Percentiles rank a stretch among this genome's conserved stretches.
phyloP scores from a whole-genome alignment of 2,797 vertebrate genomes.

The Onychomys torridus region DNA sequence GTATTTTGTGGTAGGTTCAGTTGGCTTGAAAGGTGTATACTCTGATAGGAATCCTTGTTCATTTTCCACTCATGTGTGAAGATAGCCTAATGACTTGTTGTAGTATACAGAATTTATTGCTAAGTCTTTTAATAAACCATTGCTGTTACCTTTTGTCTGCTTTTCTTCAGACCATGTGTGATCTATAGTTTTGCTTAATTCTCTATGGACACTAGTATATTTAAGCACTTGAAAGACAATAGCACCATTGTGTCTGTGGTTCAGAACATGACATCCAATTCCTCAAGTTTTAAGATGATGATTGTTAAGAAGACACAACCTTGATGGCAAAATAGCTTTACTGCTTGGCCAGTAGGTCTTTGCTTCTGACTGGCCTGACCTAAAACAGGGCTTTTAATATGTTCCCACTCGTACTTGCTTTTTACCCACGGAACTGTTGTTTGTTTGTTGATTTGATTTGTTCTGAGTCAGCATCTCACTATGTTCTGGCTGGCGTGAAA shows the following conservation, averaged over 20 bases:
- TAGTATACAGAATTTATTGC: background rate
- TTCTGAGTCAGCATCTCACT: background rate
- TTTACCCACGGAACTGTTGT: background rate
- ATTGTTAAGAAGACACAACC: slow-evolving; percentile 51
- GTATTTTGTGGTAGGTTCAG: slow-evolving; percentile 23
- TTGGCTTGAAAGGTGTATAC: background rate
- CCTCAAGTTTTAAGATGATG: slow-evolving; percentile 60
- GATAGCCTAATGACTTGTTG: background rate
- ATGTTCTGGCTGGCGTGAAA: background rate
- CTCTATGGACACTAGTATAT: background rate
- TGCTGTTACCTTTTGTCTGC: slow-evolving; percentile 28
- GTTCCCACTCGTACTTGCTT: background rate
- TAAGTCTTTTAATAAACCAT: slow-evolving; percentile 42
- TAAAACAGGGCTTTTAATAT: background rate
- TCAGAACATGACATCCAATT: slow-evolving; percentile 31
- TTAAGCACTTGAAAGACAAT: slow-evolving; percentile 58
- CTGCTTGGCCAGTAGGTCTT: background rate
- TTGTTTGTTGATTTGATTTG: background rate
- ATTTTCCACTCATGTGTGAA: background rate
- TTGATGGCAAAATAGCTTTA: slow-evolving; percentile 32
- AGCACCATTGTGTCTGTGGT: slow-evolving; percentile 45
- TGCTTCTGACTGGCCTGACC: background rate
- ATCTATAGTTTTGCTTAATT: background rate
- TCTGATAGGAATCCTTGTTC: background rate
- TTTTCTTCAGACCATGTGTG: background rate